A percentile compares a stretch with the other conserved stretches of the same genome.
Conservation (phyloP, 1,140 invertebrate genomes). For the Apocrypta bakeri region DNA sequence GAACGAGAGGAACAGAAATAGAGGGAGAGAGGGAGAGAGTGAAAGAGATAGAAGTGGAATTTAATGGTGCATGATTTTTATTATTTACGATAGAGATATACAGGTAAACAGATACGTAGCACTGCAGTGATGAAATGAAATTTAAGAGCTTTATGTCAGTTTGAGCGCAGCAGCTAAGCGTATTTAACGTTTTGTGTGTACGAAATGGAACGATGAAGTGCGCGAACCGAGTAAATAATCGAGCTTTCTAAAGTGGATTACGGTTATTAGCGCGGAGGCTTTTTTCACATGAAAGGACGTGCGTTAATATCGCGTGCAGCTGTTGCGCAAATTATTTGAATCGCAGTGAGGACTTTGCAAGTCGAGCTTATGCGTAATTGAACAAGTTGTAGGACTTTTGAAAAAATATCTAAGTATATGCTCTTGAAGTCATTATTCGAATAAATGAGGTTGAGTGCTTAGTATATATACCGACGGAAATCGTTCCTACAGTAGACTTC, state of each 20-base stretch:
- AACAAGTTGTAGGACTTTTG: no score
- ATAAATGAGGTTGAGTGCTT: background rate
- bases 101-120: constrained; percentile 21
- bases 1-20: no score
- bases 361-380: background rate
- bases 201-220: background rate
- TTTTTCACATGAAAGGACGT: background rate
- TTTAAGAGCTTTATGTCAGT: constrained; percentile 27
- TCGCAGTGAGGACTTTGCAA: background rate
- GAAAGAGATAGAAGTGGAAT: constrained; percentile 1
- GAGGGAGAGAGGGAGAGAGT: no score
- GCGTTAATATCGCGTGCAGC: background rate
- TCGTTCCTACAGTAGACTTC: background rate
- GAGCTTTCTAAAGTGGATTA: background rate
- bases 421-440: background rate
- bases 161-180: background rate
- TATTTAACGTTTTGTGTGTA: background rate
- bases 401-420: background rate
- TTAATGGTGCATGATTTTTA: constrained; percentile 37
- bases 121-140: constrained; percentile 1
- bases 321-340: background rate
- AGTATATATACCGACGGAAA: background rate
- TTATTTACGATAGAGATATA: constrained; percentile 32
- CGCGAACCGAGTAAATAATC: background rate
- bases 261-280: background rate